phyloP scores from a whole-genome alignment of 2,797 vertebrate species.

The Melanotaenia maccullochi region DNA sequence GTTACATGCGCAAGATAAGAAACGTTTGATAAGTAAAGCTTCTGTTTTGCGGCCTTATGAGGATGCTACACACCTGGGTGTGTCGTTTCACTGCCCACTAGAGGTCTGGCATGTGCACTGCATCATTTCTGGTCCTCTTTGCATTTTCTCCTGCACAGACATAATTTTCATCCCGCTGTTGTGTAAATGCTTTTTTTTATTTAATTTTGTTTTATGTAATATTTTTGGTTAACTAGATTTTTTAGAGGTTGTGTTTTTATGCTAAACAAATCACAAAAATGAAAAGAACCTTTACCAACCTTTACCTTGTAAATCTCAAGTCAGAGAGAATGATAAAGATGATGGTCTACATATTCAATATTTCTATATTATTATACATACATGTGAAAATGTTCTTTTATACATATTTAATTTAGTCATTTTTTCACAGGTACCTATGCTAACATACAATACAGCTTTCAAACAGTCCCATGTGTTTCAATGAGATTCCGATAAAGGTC shows the following conservation, averaged over 20 bases:
- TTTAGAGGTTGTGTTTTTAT: not conserved
- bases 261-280: not conserved
- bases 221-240: not conserved
- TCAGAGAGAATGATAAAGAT: not conserved
- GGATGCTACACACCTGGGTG: no score
- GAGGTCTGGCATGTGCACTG: no score
- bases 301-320: not conserved
- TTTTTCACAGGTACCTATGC: slow-evolving; percentile 9
- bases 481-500: slow-evolving; percentile 38
- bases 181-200: no score
- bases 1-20: no score
- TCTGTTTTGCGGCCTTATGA: no score
- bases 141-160: no score
- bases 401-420: slow-evolving; percentile 8
- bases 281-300: not conserved
- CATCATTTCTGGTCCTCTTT: no score
- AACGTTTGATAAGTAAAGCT: no score
- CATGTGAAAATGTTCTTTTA: not conserved
- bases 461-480: slow-evolving; percentile 1
- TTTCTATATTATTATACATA: not conserved
- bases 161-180: no score
- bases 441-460: not conserved
- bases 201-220: no score
- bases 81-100: no score
- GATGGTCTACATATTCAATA: not conserved